Conservation (phyloP, 2,113 vertebrate species). For the Cyanoderma ruficeps region DNA sequence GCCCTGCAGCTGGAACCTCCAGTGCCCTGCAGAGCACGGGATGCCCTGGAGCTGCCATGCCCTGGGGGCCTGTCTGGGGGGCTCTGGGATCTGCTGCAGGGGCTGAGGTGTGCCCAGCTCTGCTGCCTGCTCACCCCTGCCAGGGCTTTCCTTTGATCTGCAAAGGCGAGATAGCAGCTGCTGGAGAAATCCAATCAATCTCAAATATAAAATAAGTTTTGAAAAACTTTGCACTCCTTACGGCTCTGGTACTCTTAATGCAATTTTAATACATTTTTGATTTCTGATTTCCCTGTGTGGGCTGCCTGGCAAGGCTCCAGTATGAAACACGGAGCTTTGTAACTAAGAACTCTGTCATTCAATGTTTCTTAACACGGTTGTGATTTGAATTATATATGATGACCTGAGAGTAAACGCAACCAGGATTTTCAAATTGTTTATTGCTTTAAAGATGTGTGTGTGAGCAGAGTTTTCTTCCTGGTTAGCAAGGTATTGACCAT, state of each 20-base stretch:
- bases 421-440: neutral
- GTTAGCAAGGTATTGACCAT: neutral
- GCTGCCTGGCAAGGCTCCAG: neutral
- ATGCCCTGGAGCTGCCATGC: fast-evolving
- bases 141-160: neutral
- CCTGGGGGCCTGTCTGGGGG: neutral
- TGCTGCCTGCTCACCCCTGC: neutral
- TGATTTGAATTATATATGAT: neutral
- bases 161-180: neutral
- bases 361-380: fast-evolving
- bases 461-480: neutral
- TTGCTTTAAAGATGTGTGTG: neutral
- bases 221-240: neutral
- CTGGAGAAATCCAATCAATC: neutral
- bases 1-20: neutral
- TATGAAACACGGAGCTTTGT: neutral
- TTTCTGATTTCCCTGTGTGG: neutral
- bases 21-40: fast-evolving
- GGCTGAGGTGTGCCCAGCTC: neutral
- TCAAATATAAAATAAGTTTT: neutral
- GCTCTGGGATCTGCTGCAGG: neutral
- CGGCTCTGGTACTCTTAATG: neutral
- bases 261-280: neutral
- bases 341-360: neutral
- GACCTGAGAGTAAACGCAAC: neutral